These are phyloP conservation scores for Zaprionus obscuricornis DNA, from an alignment of 2,888 invertebrate genomes.

Conservation along the genomic window DNA sequence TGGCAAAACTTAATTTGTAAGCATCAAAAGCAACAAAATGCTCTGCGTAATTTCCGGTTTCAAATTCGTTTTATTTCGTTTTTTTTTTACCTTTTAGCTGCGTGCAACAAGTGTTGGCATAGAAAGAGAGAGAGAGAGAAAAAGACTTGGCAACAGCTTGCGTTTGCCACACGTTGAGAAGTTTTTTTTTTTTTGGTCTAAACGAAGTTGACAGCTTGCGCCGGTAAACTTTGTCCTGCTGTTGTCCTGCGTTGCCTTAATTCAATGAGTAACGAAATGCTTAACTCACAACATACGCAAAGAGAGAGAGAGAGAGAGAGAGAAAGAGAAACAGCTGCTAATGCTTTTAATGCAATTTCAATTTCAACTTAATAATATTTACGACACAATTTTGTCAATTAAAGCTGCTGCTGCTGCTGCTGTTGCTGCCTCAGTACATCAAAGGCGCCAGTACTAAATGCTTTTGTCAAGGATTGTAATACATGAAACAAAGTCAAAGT, in stretches of 20 bases:
- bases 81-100: conserved; percentile 31
- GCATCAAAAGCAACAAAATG: conserved; percentile 69
- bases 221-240: background rate
- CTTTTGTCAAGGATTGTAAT: conserved; percentile 14
- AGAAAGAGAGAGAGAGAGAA: no score
- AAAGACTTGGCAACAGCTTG: conserved; percentile 8
- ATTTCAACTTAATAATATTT: conserved; percentile 64
- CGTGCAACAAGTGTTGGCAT: conserved; percentile 44
- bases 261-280: no score
- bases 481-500: no score
- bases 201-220: conserved; percentile 39
- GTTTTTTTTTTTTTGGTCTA: conserved; percentile 41
- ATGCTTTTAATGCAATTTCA: conserved; percentile 70
- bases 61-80: conserved; percentile 53
- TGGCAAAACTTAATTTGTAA: conserved; percentile 61
- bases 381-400: conserved; percentile 30
- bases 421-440: conserved; percentile 34
- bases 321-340: conserved; percentile 58
- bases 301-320: no score
- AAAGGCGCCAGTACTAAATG: conserved; percentile 23
- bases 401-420: conserved; percentile 10
- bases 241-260: background rate
- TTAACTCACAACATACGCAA: no score
- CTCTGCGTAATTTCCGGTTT: conserved; percentile 67
- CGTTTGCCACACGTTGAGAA: conserved; percentile 49